phyloP scores from a whole-genome alignment of 2,797 vertebrate species.

The Rhodeus uyekii region DNA sequence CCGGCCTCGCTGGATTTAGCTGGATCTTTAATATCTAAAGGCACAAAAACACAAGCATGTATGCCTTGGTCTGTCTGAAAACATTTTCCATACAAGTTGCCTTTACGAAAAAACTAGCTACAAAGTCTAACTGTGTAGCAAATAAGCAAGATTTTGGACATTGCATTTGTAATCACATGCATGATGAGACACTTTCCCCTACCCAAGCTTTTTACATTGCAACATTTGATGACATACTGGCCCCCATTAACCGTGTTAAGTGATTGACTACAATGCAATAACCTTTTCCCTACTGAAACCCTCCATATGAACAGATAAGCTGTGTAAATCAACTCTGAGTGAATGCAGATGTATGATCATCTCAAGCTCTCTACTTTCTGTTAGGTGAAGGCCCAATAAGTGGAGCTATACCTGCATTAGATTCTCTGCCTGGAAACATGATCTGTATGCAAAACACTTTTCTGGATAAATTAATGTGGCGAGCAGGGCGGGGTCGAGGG shows the following conservation, averaged over 20 bases:
- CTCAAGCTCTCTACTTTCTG: not conserved
- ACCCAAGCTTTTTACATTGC: constrained; percentile 14
- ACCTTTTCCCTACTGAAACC: constrained; percentile 48
- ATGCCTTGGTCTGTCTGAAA: not conserved
- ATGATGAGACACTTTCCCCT: constrained; percentile 39
- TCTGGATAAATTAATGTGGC: not conserved
- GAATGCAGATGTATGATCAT: constrained; percentile 47
- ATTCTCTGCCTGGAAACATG: not conserved
- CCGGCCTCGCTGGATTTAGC: not conserved
- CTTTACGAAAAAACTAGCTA: not conserved
- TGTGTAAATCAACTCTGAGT: constrained; percentile 51
- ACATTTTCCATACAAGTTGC: not conserved
- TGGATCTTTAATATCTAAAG: not conserved
- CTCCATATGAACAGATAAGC: constrained; percentile 53
- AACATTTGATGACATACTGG: constrained; percentile 49
- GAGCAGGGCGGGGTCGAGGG: too few species aligned
- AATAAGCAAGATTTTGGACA: not conserved
- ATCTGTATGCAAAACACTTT: not conserved
- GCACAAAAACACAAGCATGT: not conserved
- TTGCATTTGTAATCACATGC: not conserved
- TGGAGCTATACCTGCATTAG: not conserved
- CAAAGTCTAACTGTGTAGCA: not conserved
- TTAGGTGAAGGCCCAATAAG: not conserved
- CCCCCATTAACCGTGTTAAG: constrained; percentile 43
- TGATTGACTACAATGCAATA: constrained; percentile 46